Percentiles rank a stretch among this genome's conserved stretches.
These are phyloP conservation scores for Lepus townsendii DNA, from an alignment of 2,797 vertebrate genomes.

Conservation along the genomic window DNA sequence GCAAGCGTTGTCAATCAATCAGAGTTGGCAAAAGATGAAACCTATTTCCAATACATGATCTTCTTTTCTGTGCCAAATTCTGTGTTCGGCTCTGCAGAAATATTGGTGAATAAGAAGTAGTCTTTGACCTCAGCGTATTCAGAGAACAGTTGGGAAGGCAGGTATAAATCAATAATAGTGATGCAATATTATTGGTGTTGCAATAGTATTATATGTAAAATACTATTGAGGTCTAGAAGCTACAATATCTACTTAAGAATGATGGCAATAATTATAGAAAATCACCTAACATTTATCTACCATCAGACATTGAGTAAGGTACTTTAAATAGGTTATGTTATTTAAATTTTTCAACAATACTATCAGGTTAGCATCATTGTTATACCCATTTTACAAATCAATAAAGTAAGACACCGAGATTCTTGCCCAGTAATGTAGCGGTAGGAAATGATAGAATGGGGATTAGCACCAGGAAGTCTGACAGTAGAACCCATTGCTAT, in stretches of 20 bases:
- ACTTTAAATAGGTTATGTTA: not conserved
- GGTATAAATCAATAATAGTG: not conserved
- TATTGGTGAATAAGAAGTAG: conserved; percentile 36
- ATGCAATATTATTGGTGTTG: not conserved
- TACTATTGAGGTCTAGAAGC: not conserved
- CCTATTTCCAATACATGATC: not conserved
- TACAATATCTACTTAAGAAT: not conserved
- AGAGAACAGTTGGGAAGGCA: not conserved
- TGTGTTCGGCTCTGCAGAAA: conserved; percentile 26
- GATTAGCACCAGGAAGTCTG: not conserved
- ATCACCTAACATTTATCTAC: conserved; percentile 40
- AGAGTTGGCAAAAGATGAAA: conserved; percentile 15
- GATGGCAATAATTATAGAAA: not conserved
- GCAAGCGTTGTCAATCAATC: conserved; percentile 16
- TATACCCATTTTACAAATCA: conserved; percentile 32
- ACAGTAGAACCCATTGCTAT: not conserved
- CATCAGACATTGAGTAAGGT: not conserved
- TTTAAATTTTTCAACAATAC: not conserved
- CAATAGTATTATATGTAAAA: not conserved
- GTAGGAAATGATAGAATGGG: not conserved
- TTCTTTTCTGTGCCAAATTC: conserved; percentile 39
- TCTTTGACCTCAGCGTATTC: conserved; percentile 37
- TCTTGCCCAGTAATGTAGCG: not conserved
- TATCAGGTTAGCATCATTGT: conserved; percentile 38
- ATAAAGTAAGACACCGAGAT: conserved; percentile 14